Percentiles rank a stretch among this genome's conserved stretches.
Conservation (phyloP, 2,797 vertebrate species). For the Muscicapa striata region DNA sequence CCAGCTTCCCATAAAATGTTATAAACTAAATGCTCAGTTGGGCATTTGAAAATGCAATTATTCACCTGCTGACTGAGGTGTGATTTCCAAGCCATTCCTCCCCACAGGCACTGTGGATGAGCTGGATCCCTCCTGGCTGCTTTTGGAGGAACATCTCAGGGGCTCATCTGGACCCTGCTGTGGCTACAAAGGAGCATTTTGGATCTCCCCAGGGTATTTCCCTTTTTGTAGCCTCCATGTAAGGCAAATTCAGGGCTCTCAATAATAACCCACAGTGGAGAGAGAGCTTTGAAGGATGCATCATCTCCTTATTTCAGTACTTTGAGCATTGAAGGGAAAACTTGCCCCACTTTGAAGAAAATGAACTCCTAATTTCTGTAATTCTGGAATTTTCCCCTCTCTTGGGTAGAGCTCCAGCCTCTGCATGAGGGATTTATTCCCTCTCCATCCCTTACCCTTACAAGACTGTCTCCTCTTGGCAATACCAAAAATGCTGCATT, state of each 20-base stretch:
- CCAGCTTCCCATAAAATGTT: background rate
- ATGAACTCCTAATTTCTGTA: accelerated
- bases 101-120: no score
- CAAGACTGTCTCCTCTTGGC: background rate
- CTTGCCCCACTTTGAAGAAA: accelerated
- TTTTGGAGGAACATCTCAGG: background rate
- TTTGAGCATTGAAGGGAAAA: background rate
- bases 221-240: background rate
- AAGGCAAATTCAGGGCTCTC: background rate
- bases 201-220: background rate
- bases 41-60: background rate
- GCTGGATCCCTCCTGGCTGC: background rate
- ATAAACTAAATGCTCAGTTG: background rate
- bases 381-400: background rate
- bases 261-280: accelerated
- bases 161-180: background rate
- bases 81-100: background rate
- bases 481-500: background rate
- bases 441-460: background rate
- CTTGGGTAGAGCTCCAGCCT: background rate
- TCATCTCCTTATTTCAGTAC: accelerated
- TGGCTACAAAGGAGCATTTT: background rate
- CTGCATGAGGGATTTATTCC: background rate
- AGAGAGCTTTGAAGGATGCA: background rate
- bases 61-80: background rate